Evolutionary conservation across 2,113 vertebrate genomes (phyloP).

Genomic region (Bujurquina vittata): DNA sequence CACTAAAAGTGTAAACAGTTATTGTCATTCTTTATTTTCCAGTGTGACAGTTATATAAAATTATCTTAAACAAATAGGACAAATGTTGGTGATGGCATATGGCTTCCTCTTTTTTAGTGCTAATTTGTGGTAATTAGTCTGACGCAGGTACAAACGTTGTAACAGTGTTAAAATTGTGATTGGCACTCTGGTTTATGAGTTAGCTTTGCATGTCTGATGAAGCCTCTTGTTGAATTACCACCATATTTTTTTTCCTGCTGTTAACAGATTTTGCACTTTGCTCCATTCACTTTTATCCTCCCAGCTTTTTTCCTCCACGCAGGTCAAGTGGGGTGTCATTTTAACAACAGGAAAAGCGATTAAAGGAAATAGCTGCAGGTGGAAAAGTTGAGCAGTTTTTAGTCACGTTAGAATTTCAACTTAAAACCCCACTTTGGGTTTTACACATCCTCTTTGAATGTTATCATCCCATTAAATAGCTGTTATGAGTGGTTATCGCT

Average conservation of each 20-base stretch:
- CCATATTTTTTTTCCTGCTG: background rate
- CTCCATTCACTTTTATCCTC: conserved; percentile 1
- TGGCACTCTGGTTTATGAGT: background rate
- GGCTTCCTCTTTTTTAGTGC: background rate
- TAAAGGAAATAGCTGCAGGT: conserved; percentile 12
- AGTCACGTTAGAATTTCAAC: background rate
- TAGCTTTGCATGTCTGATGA: background rate
- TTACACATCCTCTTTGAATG: background rate
- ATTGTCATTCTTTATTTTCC: background rate
- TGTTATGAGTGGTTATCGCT: background rate
- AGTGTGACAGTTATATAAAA: background rate
- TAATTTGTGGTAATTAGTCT: background rate
- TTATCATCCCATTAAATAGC: background rate
- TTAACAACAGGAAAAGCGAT: background rate
- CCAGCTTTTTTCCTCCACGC: background rate
- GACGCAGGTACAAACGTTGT: background rate
- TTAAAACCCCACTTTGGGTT: background rate
- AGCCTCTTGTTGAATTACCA: background rate
- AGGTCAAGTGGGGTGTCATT: background rate
- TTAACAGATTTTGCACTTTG: background rate
- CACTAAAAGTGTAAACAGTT: background rate
- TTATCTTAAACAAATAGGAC: background rate
- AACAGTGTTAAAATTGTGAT: background rate
- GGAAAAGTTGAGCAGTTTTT: background rate
- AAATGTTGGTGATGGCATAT: background rate